These are phyloP conservation scores for Noctua janthina DNA, from an alignment of 2,888 invertebrate species.

Conservation along the genomic window DNA sequence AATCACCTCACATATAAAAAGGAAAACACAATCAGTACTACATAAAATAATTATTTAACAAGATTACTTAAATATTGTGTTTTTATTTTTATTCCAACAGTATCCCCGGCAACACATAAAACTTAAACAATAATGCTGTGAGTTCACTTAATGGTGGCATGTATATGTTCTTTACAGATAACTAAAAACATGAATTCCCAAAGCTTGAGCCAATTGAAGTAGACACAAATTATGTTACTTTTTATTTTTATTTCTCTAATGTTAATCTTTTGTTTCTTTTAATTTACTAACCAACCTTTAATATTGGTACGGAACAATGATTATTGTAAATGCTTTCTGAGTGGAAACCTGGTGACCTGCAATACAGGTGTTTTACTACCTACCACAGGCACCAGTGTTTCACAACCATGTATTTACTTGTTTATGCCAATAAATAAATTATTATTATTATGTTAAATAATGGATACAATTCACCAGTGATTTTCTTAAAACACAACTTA, in stretches of 20 bases:
- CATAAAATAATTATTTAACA: not conserved
- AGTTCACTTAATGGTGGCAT: not conserved
- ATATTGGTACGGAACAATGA: too few relatives aligned
- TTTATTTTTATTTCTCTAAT: too few relatives aligned
- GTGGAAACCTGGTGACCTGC: too few relatives aligned
- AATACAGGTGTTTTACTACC: too few relatives aligned
- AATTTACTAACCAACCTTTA: too few relatives aligned
- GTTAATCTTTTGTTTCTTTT: too few relatives aligned
- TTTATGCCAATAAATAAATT: too few relatives aligned
- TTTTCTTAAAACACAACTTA: not conserved
- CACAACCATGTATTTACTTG: too few relatives aligned
- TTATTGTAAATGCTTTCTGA: too few relatives aligned
- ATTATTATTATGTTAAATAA: not conserved
- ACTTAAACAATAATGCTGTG: constrained; percentile 23
- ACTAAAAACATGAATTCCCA: not conserved
- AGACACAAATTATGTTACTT: not conserved
- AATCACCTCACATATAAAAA: constrained; percentile 72
- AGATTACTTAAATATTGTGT: constrained; percentile 47
- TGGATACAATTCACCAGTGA: not conserved
- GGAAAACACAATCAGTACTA: constrained; percentile 60
- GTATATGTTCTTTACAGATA: not conserved
- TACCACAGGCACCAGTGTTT: too few relatives aligned
- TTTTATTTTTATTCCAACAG: constrained; percentile 74
- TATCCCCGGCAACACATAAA: constrained; percentile 70
- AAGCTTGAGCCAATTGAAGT: not conserved